Percentiles rank a stretch among this genome's conserved stretches.
phyloP scores from a whole-genome alignment of 2,888 invertebrate species.

The Eremobia ochroleuca region DNA sequence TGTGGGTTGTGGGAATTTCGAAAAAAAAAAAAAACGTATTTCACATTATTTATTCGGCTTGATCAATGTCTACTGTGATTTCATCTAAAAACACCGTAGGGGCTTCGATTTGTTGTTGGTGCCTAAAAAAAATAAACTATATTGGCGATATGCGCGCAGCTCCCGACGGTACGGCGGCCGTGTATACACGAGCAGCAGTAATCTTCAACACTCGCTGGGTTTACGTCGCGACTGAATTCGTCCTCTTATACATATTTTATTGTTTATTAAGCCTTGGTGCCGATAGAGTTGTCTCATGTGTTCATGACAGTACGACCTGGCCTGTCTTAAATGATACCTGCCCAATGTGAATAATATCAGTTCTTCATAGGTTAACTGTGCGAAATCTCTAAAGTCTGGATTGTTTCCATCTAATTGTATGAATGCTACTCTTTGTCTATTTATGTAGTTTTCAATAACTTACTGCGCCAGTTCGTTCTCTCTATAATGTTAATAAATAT shows the following conservation, averaged over 20 bases:
- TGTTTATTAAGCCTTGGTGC: not conserved
- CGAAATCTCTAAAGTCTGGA: constrained; percentile 8
- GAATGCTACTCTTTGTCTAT: constrained; percentile 28
- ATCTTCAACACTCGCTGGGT: not conserved
- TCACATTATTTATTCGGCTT: not conserved
- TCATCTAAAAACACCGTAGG: constrained; percentile 4
- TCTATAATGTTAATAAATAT: constrained; percentile 24
- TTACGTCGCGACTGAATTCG: not conserved
- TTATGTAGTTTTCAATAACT: constrained; percentile 14
- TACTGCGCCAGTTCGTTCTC: constrained; percentile 25
- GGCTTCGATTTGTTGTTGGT: constrained; percentile 1
- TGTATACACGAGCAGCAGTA: no score
- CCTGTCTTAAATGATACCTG: constrained; percentile 9
- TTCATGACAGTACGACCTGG: constrained; percentile 5
- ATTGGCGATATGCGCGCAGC: constrained; percentile 12
- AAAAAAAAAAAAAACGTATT: not conserved
- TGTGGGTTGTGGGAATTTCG: no score
- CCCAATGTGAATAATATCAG: constrained; percentile 13
- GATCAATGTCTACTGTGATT: constrained; percentile 2
- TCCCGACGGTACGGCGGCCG: constrained; percentile 11
- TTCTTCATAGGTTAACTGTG: not conserved
- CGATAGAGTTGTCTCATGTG: constrained; percentile 8
- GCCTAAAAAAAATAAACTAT: constrained; percentile 14
- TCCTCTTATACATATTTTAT: not conserved
- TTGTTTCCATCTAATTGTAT: constrained; percentile 7